Percentiles rank a stretch among this genome's conserved stretches.
Conservation (phyloP, 2,797 vertebrate genomes). For the Macroramphosus scolopax region DNA sequence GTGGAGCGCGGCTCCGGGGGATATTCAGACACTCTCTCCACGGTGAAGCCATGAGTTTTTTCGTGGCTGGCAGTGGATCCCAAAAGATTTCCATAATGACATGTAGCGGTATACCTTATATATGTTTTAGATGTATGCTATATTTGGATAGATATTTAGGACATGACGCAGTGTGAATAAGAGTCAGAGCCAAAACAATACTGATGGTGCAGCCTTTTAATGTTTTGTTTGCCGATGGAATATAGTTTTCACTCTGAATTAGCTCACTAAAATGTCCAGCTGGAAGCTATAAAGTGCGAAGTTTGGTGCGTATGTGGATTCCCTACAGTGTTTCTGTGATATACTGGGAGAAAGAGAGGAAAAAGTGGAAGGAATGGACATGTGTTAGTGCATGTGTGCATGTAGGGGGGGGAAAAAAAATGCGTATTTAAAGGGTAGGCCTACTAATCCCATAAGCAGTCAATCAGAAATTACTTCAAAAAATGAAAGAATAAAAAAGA, state of each 20-base stretch:
- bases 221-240: conserved; percentile 43
- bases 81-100: conserved; percentile 52
- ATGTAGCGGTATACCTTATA: conserved; percentile 30
- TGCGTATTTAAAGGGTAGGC: conserved; percentile 48
- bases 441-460: conserved; percentile 52
- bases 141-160: conserved; percentile 48
- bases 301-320: conserved; percentile 4
- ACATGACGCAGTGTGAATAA: conserved; percentile 16
- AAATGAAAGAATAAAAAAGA: conserved; percentile 23
- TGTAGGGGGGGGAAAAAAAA: conserved; percentile 53
- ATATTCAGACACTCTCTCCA: conserved; percentile 48
- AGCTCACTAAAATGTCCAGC: conserved; percentile 30
- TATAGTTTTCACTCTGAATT: conserved; percentile 40
- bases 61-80: conserved; percentile 45
- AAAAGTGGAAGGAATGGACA: conserved; percentile 13
- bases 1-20: conserved; percentile 54
- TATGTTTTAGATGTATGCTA: conserved; percentile 27
- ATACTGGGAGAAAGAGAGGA: neutral
- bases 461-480: conserved; percentile 51
- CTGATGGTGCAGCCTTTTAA: conserved; percentile 23
- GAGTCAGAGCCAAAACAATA: conserved; percentile 26
- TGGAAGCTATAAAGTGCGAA: conserved; percentile 30
- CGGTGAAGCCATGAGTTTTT: conserved; percentile 52
- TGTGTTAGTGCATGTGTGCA: conserved; percentile 18
- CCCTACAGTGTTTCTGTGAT: conserved; percentile 3